Conservation (phyloP, 2,888 invertebrate genomes). For the Plagiodera versicolora region DNA sequence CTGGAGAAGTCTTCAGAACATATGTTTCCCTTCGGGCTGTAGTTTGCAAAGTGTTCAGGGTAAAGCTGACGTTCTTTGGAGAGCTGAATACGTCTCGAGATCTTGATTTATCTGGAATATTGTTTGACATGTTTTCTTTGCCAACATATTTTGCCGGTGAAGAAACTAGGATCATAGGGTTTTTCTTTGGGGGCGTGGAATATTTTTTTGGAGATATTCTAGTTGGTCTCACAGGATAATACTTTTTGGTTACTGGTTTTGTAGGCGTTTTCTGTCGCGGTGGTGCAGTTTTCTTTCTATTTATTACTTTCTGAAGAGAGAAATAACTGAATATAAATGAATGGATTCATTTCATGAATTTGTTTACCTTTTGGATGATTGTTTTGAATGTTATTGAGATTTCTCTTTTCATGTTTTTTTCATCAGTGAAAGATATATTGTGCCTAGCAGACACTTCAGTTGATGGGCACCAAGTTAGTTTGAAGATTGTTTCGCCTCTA, state of each 20-base stretch:
- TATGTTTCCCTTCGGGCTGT: conserved; percentile 21
- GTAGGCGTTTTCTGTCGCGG: neutral
- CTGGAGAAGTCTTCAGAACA: conserved; percentile 10
- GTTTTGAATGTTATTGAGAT: conserved; percentile 67
- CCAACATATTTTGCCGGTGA: neutral
- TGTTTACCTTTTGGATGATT: conserved; percentile 45
- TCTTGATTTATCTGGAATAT: conserved; percentile 4
- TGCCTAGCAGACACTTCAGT: conserved; percentile 64
- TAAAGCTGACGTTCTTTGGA: conserved; percentile 10
- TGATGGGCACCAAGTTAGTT: conserved; percentile 67
- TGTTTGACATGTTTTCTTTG: conserved; percentile 15
- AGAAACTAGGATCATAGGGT: neutral
- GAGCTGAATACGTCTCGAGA: conserved; percentile 16
- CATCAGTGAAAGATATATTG: conserved; percentile 63
- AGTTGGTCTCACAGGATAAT: conserved; percentile 22
- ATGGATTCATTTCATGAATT: neutral
- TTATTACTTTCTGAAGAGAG: neutral
- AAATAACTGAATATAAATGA: neutral
- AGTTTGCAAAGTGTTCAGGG: conserved; percentile 2
- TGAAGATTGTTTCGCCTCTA: conserved; percentile 59
- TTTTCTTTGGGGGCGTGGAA: neutral
- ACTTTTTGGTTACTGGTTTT: conserved; percentile 30
- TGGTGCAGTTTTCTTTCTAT: conserved; percentile 17
- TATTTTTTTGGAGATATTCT: conserved; percentile 24
- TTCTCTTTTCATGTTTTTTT: conserved; percentile 67